Evolutionary conservation across 2,113 vertebrate species (phyloP).

Genomic region (Columba janthina): DNA sequence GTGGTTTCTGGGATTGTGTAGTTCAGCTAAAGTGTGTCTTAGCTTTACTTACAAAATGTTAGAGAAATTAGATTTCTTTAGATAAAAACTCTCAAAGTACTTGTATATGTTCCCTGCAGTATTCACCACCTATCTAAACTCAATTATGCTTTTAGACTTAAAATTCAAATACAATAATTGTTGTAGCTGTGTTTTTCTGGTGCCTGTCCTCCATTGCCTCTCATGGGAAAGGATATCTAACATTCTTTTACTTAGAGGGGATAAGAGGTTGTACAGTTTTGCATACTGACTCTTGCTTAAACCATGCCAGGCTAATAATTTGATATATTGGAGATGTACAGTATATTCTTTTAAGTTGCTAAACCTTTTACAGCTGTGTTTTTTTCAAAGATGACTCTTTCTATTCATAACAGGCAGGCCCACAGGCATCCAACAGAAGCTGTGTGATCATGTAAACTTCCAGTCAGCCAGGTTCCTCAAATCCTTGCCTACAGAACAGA

Average conservation of each 20-base stretch:
- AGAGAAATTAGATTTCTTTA: background rate
- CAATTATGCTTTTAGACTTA: background rate
- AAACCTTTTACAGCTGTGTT: background rate
- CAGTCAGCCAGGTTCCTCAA: conserved; percentile 36
- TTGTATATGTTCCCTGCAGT: background rate
- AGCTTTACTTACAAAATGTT: background rate
- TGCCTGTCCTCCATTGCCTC: background rate
- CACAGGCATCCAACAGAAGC: conserved; percentile 63
- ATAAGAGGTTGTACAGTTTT: background rate
- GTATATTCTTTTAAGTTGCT: background rate
- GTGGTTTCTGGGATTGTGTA: background rate
- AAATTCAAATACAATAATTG: background rate
- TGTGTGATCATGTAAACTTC: conserved; percentile 86
- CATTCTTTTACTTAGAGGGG: background rate
- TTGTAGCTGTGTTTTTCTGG: background rate
- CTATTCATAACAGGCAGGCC: conserved; percentile 72
- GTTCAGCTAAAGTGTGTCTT: background rate
- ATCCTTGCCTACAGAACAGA: conserved; percentile 66
- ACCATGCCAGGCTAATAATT: background rate
- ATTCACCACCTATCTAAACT: background rate
- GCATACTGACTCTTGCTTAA: background rate
- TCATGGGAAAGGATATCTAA: background rate
- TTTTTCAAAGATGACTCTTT: background rate
- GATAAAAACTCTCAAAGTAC: background rate
- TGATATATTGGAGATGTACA: background rate